Evolutionary conservation across 2,113 vertebrate genomes (phyloP).

Genomic region (Rafetus swinhoei): DNA sequence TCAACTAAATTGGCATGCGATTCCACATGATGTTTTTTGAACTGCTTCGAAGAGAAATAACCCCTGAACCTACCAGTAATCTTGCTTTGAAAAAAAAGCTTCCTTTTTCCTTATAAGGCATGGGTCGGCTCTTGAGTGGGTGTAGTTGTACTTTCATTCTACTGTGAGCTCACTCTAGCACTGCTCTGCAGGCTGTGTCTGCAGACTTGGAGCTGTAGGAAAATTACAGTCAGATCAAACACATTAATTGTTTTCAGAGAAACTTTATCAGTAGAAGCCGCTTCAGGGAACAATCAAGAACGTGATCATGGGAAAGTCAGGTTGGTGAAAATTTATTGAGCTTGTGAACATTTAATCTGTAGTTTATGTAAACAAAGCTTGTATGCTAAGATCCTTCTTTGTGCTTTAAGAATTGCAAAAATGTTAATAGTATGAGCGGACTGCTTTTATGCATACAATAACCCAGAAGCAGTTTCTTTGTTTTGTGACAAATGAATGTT

Average conservation of each 20-base stretch:
- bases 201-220: conserved; percentile 20
- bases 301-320: conserved; percentile 74
- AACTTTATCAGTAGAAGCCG: not conserved
- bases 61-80: conserved; percentile 19
- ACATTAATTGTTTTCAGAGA: fast-evolving
- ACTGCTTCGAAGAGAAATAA: conserved; percentile 55
- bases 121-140: conserved; percentile 51
- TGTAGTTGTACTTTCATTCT: conserved; percentile 25
- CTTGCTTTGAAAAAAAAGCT: not conserved
- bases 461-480: conserved; percentile 47
- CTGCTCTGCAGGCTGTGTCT: not conserved
- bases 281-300: not conserved
- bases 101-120: conserved; percentile 74
- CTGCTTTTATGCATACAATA: conserved; percentile 31
- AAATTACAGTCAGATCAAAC: not conserved
- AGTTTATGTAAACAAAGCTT: not conserved
- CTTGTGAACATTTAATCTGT: not conserved
- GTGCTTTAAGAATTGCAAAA: not conserved
- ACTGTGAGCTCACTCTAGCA: not conserved
- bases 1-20: conserved; percentile 40
- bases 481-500: not conserved
- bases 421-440: not conserved
- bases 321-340: conserved; percentile 47
- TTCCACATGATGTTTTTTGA: conserved; percentile 53
- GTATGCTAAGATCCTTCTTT: not conserved